These are phyloP conservation scores for Callinectes sapidus DNA, from an alignment of 2,888 invertebrate species.

Conservation along the genomic window DNA sequence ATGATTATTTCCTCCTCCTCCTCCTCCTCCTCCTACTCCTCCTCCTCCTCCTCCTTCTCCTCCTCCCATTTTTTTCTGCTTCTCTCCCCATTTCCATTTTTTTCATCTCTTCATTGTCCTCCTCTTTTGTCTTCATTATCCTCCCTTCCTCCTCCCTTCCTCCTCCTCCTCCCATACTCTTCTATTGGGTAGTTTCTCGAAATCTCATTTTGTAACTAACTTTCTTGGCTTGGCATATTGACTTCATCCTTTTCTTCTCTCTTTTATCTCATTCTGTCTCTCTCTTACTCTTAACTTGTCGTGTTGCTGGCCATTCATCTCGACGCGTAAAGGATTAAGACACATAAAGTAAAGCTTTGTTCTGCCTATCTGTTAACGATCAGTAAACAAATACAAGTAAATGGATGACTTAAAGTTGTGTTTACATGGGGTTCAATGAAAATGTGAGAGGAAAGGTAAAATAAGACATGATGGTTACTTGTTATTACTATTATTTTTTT, in stretches of 20 bases:
- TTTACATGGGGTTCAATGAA: too few relatives aligned
- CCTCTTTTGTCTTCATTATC: neutral
- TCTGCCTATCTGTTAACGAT: too few relatives aligned
- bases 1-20: neutral
- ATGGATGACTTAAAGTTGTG: too few relatives aligned
- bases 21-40: neutral
- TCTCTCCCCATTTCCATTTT: neutral
- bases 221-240: neutral
- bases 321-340: too few relatives aligned
- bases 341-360: too few relatives aligned
- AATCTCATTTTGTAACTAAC: too few relatives aligned
- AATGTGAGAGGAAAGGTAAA: too few relatives aligned
- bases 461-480: too few relatives aligned
- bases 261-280: neutral
- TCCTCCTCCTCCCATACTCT: neutral
- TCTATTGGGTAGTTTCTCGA: neutral
- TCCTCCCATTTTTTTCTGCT: neutral
- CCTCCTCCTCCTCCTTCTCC: neutral
- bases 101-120: neutral
- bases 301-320: too few relatives aligned
- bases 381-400: too few relatives aligned
- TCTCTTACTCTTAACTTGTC: neutral
- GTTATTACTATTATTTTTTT: too few relatives aligned
- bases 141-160: neutral
- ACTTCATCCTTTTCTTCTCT: neutral